Conservation (phyloP, 2,888 invertebrate genomes). For the Mayetiola destructor region DNA sequence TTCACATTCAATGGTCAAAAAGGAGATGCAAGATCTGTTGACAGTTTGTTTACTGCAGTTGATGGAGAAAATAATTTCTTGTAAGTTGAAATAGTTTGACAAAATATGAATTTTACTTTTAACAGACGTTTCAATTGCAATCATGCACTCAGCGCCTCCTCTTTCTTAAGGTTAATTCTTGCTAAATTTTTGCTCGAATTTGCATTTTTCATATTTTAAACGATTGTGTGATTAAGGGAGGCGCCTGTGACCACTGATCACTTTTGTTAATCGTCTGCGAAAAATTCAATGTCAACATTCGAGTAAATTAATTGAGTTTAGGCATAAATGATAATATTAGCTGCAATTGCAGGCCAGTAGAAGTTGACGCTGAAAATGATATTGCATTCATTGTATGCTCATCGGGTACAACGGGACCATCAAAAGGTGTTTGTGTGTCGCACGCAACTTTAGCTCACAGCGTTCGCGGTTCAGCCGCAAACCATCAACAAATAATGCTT, state of each 20-base stretch:
- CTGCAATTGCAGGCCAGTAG: background rate
- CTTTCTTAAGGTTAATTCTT: too few species aligned
- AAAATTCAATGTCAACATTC: too few species aligned
- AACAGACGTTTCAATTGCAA: too few species aligned
- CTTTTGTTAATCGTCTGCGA: too few species aligned
- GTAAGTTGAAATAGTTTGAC: conserved; percentile 15
- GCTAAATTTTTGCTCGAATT: too few species aligned
- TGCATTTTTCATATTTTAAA: too few species aligned
- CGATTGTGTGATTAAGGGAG: too few species aligned
- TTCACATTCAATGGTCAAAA: conserved; percentile 25
- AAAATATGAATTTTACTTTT: too few species aligned
- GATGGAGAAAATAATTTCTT: conserved; percentile 18
- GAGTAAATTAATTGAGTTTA: too few species aligned
- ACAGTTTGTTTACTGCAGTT: conserved; percentile 21
- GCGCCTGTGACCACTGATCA: too few species aligned
- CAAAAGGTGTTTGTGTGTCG: background rate
- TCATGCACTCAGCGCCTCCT: too few species aligned
- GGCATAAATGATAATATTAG: background rate
- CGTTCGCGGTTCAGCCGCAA: background rate
- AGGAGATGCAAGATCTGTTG: conserved; percentile 22
- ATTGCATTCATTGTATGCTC: background rate
- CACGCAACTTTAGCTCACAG: background rate
- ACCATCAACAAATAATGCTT: background rate
- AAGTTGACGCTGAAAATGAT: background rate
- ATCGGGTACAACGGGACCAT: background rate